A percentile compares a stretch with the other conserved stretches of the same genome.
phyloP scores from a whole-genome alignment of 2,113 vertebrate species.

The Brienomyrus longianalis region DNA sequence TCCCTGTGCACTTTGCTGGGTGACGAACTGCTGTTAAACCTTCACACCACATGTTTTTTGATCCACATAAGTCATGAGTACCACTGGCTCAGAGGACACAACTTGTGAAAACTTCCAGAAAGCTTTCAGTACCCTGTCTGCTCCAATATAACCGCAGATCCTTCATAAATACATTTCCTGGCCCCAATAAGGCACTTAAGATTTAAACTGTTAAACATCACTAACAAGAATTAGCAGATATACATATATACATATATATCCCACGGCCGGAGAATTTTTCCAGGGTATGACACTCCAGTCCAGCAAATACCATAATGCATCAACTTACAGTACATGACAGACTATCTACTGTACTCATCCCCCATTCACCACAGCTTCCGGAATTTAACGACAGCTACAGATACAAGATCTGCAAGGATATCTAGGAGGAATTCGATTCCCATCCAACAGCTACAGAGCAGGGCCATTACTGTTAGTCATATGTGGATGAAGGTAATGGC shows the following conservation, averaged over 20 bases:
- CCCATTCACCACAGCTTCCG: neutral
- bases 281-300: neutral
- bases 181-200: neutral
- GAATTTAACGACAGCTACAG: neutral
- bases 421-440: neutral
- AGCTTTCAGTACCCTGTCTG: neutral
- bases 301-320: neutral
- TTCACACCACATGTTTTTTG: neutral
- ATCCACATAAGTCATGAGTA: neutral
- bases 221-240: slow-evolving; percentile 5
- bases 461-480: neutral
- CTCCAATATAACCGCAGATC: neutral
- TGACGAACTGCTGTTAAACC: neutral
- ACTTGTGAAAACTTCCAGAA: neutral
- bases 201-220: neutral
- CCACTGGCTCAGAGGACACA: neutral
- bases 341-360: neutral
- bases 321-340: neutral
- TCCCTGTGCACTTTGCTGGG: neutral
- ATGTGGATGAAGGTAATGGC: neutral
- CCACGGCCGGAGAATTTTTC: neutral
- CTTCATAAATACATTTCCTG: neutral
- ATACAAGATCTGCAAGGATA: neutral
- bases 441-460: neutral
- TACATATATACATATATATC: neutral